A percentile compares a stretch with the other conserved stretches of the same genome.
These are phyloP conservation scores for Clarias macrocephalus DNA, from an alignment of 2,113 vertebrate genomes.

Conservation along the genomic window DNA sequence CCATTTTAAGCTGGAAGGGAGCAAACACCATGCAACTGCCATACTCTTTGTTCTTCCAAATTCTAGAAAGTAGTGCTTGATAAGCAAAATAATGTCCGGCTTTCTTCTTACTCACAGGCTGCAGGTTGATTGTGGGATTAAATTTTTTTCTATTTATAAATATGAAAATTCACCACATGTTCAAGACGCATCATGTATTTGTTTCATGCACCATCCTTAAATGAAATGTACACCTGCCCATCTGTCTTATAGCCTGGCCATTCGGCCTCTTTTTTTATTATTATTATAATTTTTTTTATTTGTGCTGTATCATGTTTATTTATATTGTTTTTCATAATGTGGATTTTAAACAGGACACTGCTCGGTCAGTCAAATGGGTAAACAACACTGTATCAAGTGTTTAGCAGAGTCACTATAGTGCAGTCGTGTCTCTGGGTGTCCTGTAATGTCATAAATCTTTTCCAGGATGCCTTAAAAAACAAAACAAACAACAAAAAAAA, in stretches of 20 bases:
- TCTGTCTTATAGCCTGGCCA: neutral
- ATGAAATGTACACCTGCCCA: neutral
- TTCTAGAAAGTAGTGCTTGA: neutral
- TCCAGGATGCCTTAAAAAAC: neutral
- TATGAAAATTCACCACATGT: neutral
- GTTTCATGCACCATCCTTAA: neutral
- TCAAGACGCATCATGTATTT: neutral
- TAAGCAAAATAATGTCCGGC: neutral
- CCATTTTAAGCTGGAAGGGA: neutral
- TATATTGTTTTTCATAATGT: neutral
- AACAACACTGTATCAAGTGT: neutral
- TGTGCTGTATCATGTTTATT: conserved; percentile 6
- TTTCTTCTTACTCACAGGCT: neutral
- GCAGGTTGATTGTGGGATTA: neutral
- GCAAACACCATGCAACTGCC: neutral
- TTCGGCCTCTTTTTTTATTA: neutral
- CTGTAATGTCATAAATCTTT: neutral
- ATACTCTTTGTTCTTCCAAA: conserved; percentile 14
- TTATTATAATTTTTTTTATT: neutral
- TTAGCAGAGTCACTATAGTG: neutral
- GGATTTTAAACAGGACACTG: neutral
- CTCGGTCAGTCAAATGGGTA: neutral
- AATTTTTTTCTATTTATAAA: neutral
- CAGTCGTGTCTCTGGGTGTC: neutral
- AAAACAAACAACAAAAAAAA: too few species aligned